Conservation (phyloP, 2,113 vertebrate species). For the Parotia lawesii region DNA sequence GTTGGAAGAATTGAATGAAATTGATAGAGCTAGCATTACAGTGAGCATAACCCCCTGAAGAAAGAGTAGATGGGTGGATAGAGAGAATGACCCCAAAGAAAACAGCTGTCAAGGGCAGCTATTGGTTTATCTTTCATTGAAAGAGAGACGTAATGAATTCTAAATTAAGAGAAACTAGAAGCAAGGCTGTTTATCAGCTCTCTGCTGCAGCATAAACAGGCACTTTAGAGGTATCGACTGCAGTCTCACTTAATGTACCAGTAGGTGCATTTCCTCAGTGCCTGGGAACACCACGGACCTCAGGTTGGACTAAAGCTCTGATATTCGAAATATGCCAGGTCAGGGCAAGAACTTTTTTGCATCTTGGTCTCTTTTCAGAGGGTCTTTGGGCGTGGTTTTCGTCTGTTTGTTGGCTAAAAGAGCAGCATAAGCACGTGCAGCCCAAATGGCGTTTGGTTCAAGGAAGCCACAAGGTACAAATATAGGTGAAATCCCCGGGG, state of each 20-base stretch:
- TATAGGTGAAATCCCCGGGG: not conserved
- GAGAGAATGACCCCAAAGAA: conserved; percentile 76
- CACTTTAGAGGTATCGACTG: conserved; percentile 20
- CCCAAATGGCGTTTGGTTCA: not conserved
- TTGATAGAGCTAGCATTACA: conserved; percentile 81
- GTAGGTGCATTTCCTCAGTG: not conserved
- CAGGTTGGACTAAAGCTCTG: not conserved
- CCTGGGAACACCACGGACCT: not conserved
- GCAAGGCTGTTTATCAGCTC: conserved; percentile 30
- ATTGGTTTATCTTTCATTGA: conserved; percentile 77
- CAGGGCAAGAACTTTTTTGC: not conserved
- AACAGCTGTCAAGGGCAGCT: conserved; percentile 84
- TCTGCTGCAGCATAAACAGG: conserved; percentile 6
- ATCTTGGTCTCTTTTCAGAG: not conserved
- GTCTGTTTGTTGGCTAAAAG: not conserved
- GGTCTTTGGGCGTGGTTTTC: not conserved
- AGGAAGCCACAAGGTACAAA: not conserved
- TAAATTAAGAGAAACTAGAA: conserved; percentile 67
- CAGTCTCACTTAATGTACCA: conserved; percentile 30
- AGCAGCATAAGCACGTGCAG: rapidly evolving
- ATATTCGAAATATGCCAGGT: not conserved
- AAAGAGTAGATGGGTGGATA: conserved; percentile 73
- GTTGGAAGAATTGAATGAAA: conserved; percentile 79
- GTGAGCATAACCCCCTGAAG: conserved; percentile 74
- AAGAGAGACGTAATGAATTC: conserved; percentile 73